phyloP scores from a whole-genome alignment of 2,888 invertebrate species.

The Pheosia gnoma region DNA sequence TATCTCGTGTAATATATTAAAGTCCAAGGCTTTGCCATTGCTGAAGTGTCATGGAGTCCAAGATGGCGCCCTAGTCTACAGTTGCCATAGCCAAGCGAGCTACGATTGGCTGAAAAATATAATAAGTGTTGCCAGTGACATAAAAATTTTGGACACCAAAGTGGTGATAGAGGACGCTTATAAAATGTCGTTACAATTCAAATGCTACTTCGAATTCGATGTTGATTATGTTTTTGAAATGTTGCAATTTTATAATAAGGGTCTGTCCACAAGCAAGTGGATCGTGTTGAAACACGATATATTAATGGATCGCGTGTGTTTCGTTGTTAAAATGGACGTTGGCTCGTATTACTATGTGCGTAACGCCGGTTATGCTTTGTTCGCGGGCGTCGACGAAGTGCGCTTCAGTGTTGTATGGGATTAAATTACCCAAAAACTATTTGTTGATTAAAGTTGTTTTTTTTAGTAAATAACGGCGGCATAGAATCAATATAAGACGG shows the following conservation, averaged over 20 bases:
- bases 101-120: conserved; percentile 39
- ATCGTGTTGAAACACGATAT: conserved; percentile 28
- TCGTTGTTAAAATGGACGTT: conserved; percentile 47
- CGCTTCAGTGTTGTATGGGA: conserved; percentile 47
- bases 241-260: conserved; percentile 52
- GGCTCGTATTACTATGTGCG: conserved; percentile 49
- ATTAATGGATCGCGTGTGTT: conserved; percentile 25
- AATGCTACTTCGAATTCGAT: conserved; percentile 40
- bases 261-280: conserved; percentile 52
- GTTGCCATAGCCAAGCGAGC: conserved; percentile 52
- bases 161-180: conserved; percentile 13
- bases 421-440: conserved; percentile 16
- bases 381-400: conserved; percentile 57
- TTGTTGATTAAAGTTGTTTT: neutral
- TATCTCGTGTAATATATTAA: conserved; percentile 40
- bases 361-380: conserved; percentile 45
- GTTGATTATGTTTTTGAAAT: conserved; percentile 39
- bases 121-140: conserved; percentile 25
- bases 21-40: conserved; percentile 41
- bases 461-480: neutral
- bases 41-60: conserved; percentile 59
- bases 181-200: conserved; percentile 43
- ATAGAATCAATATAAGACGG: no score
- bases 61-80: conserved; percentile 54
- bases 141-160: conserved; percentile 22